phyloP scores from a whole-genome alignment of 2,888 invertebrate species.

The Neria commutata region DNA sequence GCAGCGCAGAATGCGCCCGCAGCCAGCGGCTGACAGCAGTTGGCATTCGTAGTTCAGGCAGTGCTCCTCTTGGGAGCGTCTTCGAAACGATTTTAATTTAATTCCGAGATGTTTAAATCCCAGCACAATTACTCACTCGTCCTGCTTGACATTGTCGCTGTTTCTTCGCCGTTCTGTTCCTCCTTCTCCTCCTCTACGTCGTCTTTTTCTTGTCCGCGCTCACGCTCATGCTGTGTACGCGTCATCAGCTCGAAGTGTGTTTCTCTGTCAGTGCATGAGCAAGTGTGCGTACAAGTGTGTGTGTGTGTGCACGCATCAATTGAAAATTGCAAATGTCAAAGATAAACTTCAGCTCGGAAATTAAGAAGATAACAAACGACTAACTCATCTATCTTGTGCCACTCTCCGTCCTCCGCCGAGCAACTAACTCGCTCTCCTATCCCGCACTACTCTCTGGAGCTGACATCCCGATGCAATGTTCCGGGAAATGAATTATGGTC shows the following conservation, averaged over 20 bases:
- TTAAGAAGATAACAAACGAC: conserved; percentile 27
- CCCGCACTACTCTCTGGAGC: too few relatives aligned
- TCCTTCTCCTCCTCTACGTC: not conserved
- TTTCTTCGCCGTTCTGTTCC: not conserved
- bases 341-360: conserved; percentile 18
- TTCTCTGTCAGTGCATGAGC: not conserved
- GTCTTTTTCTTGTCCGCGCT: not conserved
- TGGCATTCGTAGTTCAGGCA: too few relatives aligned
- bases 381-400: conserved; percentile 20
- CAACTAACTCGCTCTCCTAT: too few relatives aligned
- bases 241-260: not conserved
- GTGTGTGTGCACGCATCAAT: not conserved
- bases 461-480: not conserved
- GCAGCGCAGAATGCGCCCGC: too few relatives aligned
- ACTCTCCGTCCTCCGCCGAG: not conserved
- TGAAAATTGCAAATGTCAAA: conserved; percentile 14
- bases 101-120: not conserved
- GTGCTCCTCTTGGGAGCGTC: not conserved
- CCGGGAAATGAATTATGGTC: conserved; percentile 24
- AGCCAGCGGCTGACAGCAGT: too few relatives aligned
- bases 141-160: not conserved
- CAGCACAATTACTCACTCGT: not conserved
- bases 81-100: not conserved
- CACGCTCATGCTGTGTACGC: not conserved
- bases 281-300: not conserved